A percentile compares a stretch with the other conserved stretches of the same genome.
phyloP scores from a whole-genome alignment of 2,797 vertebrate species.

The Sebastes nivosus region DNA sequence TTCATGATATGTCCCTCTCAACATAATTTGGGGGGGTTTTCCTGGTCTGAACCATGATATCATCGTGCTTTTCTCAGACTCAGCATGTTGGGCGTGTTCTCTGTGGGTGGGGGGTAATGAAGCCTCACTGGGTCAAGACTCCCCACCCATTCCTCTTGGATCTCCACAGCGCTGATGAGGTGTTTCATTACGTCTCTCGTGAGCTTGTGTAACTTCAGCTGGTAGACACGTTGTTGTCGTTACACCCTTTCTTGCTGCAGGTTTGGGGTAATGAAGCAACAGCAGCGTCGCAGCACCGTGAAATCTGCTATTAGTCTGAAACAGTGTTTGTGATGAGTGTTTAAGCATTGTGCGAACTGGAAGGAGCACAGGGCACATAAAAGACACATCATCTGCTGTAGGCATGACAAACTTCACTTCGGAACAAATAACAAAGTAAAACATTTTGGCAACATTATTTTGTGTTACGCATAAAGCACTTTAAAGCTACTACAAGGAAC shows the following conservation, averaged over 20 bases:
- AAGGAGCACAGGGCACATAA: not conserved
- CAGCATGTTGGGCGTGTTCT: slow-evolving; percentile 44
- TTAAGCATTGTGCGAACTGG: not conserved
- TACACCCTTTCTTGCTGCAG: slow-evolving; percentile 32
- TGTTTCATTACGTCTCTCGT: slow-evolving; percentile 53
- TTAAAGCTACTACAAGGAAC: not conserved
- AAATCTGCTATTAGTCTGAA: not conserved
- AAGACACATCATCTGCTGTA: slow-evolving; percentile 10
- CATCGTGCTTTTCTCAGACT: slow-evolving; percentile 39
- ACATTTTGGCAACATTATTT: not conserved
- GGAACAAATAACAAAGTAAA: not conserved
- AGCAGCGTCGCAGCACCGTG: not conserved
- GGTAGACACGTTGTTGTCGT: slow-evolving; percentile 10
- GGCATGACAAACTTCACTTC: not conserved
- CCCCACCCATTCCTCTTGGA: slow-evolving; percentile 35
- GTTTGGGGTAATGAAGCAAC: not conserved
- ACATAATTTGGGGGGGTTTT: slow-evolving; percentile 50
- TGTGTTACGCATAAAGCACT: not conserved
- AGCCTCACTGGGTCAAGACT: slow-evolving; percentile 36
- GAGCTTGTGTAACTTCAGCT: slow-evolving; percentile 38
- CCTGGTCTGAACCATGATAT: slow-evolving; percentile 56
- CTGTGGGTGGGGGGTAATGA: slow-evolving; percentile 39
- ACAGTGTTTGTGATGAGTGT: not conserved
- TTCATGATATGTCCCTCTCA: slow-evolving; percentile 27
- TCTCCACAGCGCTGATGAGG: slow-evolving; percentile 42